These are phyloP conservation scores for Neoaliturus tenellus DNA, from an alignment of 2,888 invertebrate genomes.

Conservation along the genomic window DNA sequence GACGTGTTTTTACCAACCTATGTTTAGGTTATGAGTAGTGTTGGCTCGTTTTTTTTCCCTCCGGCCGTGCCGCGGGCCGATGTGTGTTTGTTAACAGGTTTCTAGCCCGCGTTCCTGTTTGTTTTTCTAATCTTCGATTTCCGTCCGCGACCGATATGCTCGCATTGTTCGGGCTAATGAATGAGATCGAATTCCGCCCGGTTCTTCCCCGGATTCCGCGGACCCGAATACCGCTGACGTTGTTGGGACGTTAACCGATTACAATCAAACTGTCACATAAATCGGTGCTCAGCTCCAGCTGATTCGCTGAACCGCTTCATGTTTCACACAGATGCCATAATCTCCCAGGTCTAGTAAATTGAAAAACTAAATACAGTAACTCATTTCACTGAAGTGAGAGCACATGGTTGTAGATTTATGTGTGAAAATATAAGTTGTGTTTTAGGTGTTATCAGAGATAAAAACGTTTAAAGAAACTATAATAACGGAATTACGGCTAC, in stretches of 20 bases:
- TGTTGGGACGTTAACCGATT: conserved; percentile 14
- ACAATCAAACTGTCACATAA: not conserved
- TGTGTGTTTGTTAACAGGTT: conserved; percentile 37
- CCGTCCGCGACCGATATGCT: not conserved
- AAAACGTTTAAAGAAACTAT: too few species aligned
- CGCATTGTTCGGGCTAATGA: conserved; percentile 41
- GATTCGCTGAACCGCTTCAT: not conserved
- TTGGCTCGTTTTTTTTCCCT: conserved; percentile 33
- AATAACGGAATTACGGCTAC: too few species aligned
- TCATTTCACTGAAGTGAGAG: too few species aligned
- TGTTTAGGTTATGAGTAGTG: conserved; percentile 50
- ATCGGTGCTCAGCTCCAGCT: too few species aligned
- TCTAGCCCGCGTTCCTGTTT: conserved; percentile 18
- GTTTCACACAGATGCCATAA: too few species aligned
- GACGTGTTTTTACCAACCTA: conserved; percentile 16
- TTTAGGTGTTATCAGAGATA: too few species aligned
- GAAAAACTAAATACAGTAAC: too few species aligned
- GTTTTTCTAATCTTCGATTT: conserved; percentile 35
- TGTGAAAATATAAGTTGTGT: too few species aligned
- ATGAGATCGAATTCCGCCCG: conserved; percentile 40
- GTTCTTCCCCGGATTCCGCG: conserved; percentile 25
- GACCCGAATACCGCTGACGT: not conserved
- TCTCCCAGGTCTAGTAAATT: too few species aligned
- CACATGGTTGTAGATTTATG: too few species aligned
- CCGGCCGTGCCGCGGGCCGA: conserved; percentile 8